A percentile compares a stretch with the other conserved stretches of the same genome.
Conservation (phyloP, 2,113 vertebrate genomes). For the Myotis brandtii region DNA sequence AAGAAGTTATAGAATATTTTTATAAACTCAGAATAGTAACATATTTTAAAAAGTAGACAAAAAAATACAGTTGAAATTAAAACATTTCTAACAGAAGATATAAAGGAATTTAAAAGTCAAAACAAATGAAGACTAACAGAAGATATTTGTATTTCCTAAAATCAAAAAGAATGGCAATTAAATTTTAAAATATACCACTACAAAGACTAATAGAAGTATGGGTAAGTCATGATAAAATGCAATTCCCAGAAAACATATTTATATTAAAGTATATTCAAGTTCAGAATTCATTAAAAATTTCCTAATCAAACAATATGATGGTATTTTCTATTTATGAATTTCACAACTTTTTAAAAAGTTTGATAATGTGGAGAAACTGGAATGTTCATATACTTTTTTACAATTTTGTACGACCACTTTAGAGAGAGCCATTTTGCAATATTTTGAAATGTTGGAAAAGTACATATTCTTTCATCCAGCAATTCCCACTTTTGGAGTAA, state of each 20-base stretch:
- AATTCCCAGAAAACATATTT: background rate
- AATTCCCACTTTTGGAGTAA: background rate
- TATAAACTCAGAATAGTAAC: background rate
- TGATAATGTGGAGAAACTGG: background rate
- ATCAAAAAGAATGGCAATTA: background rate
- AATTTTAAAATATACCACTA: background rate
- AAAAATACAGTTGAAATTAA: background rate
- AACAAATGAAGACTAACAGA: background rate
- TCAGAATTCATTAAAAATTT: background rate
- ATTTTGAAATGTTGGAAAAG: background rate
- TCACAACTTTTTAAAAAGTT: background rate
- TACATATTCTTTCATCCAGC: background rate
- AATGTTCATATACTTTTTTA: background rate
- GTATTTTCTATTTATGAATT: background rate
- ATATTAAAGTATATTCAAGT: background rate
- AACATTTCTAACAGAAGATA: background rate
- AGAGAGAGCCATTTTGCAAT: background rate
- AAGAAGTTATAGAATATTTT: background rate
- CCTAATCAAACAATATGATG: background rate
- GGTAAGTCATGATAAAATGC: background rate
- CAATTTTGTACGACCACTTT: background rate
- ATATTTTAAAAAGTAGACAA: background rate
- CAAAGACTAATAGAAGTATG: background rate
- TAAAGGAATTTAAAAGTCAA: background rate
- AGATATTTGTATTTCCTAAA: background rate